Evolutionary conservation across 2,797 vertebrate species (phyloP).

Genomic region (Carcharodon carcharias): DNA sequence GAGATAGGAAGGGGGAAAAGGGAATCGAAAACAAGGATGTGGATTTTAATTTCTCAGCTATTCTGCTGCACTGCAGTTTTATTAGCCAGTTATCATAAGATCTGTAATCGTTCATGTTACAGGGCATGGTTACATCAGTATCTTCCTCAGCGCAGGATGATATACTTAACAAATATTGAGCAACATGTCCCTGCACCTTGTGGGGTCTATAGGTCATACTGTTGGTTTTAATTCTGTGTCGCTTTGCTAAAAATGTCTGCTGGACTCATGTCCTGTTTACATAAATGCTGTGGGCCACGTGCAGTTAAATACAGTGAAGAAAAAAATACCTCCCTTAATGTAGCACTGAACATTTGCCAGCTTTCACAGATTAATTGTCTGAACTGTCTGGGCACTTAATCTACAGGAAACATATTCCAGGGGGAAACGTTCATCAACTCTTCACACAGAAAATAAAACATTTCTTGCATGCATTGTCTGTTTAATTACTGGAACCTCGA

Average conservation of each 20-base stretch:
- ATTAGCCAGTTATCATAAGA: background rate
- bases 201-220: background rate
- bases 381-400: background rate
- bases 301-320: background rate
- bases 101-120: background rate
- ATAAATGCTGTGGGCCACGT: background rate
- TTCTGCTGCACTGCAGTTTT: background rate
- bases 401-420: constrained; percentile 16
- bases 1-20: background rate
- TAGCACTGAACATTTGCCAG: constrained; percentile 10
- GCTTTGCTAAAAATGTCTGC: background rate
- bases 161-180: background rate
- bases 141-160: background rate
- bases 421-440: background rate
- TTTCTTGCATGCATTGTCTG: background rate
- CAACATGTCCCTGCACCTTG: background rate
- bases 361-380: background rate
- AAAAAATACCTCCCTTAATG: background rate
- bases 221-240: background rate
- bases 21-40: background rate
- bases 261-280: background rate
- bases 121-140: too few relatives aligned
- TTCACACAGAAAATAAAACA: background rate
- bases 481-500: background rate
- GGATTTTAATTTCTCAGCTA: background rate